phyloP scores from a whole-genome alignment of 2,888 invertebrate genomes.

The Erannis defoliaria region DNA sequence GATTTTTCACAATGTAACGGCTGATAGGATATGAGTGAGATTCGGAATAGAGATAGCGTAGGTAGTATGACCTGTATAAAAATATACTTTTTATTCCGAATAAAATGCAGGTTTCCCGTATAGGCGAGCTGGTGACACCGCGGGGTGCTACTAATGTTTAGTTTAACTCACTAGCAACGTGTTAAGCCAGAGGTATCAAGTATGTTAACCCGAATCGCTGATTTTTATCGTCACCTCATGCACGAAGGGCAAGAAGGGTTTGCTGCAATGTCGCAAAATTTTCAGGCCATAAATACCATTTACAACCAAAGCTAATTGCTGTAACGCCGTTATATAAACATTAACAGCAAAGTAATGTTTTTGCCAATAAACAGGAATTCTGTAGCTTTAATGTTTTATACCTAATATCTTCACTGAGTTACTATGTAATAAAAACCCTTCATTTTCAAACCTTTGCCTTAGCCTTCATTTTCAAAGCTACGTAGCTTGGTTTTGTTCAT shows the following conservation, averaged over 20 bases:
- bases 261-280: conserved; percentile 2
- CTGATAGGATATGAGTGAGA: no score
- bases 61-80: no score
- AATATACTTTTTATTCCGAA: no score
- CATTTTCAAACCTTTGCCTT: not conserved
- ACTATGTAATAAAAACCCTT: not conserved
- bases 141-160: no score
- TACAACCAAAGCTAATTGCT: conserved; percentile 11
- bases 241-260: not conserved
- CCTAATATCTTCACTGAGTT: not conserved
- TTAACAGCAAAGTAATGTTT: conserved; percentile 11
- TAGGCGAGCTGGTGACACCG: no score
- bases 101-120: no score
- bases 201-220: not conserved
- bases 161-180: no score
- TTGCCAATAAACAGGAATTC: conserved; percentile 4
- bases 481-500: no score
- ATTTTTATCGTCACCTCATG: not conserved
- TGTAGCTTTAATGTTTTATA: conserved; percentile 9
- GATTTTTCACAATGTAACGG: no score
- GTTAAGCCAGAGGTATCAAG: no score
- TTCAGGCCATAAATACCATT: conserved; percentile 13
- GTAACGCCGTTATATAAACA: conserved; percentile 17
- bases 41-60: no score
- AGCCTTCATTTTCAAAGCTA: no score